These are phyloP conservation scores for Holothuria leucospilota DNA, from an alignment of 53 echinoderm and acorn worm genomes.

Conservation along the genomic window DNA sequence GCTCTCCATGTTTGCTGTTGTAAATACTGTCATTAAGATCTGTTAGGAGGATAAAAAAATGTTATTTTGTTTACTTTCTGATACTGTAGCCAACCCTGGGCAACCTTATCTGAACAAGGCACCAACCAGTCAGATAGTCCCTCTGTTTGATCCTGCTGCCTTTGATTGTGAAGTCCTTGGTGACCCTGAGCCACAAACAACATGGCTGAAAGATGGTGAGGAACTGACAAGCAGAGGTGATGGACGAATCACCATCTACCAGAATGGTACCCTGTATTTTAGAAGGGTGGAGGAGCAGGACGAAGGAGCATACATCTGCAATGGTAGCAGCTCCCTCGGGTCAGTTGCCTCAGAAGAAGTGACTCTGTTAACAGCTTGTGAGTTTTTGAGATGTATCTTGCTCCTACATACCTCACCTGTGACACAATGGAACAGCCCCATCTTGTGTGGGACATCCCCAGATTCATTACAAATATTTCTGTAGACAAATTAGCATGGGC, in stretches of 20 bases:
- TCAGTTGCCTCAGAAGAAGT: conserved; percentile 65
- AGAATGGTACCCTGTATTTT: conserved; percentile 73
- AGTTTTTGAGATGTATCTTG: conserved; percentile 28
- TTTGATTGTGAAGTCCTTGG: conserved; percentile 87
- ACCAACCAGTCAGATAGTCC: conserved; percentile 71
- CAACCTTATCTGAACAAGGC: conserved; percentile 82
- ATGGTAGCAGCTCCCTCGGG: conserved; percentile 77
- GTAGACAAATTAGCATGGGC: too few species aligned
- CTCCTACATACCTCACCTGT: too few species aligned
- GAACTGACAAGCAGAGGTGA: conserved; percentile 40
- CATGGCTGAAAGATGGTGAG: conserved; percentile 71
- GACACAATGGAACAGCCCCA: too few species aligned
- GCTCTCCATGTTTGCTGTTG: background rate
- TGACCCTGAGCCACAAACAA: conserved; percentile 73
- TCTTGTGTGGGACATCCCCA: too few species aligned
- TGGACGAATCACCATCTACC: conserved; percentile 48
- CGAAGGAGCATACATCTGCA: conserved; percentile 84
- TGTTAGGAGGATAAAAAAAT: background rate
- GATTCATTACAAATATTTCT: too few species aligned
- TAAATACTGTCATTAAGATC: too few species aligned
- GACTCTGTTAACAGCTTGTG: conserved; percentile 79
- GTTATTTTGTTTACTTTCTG: background rate
- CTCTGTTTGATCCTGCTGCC: conserved; percentile 59
- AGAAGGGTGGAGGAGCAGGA: conserved; percentile 55
- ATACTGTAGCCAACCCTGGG: conserved; percentile 87